Conservation (phyloP, 30 jellyfish, hydroid and myxozoan species). For the Turritopsis rubra region DNA sequence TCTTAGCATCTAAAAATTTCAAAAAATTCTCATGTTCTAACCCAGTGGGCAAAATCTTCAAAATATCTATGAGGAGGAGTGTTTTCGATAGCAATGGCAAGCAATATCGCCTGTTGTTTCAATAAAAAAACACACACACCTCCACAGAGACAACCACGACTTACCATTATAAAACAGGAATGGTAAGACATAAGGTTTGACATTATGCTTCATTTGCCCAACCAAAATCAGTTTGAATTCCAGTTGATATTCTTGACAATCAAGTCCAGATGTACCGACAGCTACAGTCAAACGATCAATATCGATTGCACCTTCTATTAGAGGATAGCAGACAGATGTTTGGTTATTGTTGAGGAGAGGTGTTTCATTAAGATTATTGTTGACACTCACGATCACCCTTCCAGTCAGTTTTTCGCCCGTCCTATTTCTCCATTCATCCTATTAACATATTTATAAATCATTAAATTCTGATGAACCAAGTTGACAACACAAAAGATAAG, state of each 20-base stretch:
- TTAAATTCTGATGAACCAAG: too few species aligned
- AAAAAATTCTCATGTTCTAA: too few species aligned
- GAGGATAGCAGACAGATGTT: conserved; percentile 19
- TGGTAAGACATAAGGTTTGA: conserved; percentile 49
- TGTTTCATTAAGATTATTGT: not conserved
- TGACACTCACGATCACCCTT: conserved; percentile 35
- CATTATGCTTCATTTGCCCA: not conserved
- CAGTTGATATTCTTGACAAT: conserved; percentile 60
- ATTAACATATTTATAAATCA: conserved; percentile 9
- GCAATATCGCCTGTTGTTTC: too few species aligned
- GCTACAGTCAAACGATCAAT: conserved; percentile 42
- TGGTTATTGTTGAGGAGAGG: conserved; percentile 50
- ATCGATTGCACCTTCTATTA: conserved; percentile 22
- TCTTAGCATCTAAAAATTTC: conserved; percentile 29
- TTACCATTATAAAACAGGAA: conserved; percentile 60
- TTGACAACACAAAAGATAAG: too few species aligned
- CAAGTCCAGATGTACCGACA: conserved; percentile 38
- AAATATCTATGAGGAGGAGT: too few species aligned
- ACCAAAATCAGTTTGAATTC: conserved; percentile 15
- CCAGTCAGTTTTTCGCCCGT: conserved; percentile 44
- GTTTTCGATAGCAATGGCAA: too few species aligned
- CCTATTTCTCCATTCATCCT: conserved; percentile 45
- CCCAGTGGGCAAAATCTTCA: too few species aligned
- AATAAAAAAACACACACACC: too few species aligned
- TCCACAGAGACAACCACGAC: too few species aligned